Percentiles rank a stretch among this genome's conserved stretches.
phyloP scores from a whole-genome alignment of 2,888 invertebrate species.

The Pecten maximus region DNA sequence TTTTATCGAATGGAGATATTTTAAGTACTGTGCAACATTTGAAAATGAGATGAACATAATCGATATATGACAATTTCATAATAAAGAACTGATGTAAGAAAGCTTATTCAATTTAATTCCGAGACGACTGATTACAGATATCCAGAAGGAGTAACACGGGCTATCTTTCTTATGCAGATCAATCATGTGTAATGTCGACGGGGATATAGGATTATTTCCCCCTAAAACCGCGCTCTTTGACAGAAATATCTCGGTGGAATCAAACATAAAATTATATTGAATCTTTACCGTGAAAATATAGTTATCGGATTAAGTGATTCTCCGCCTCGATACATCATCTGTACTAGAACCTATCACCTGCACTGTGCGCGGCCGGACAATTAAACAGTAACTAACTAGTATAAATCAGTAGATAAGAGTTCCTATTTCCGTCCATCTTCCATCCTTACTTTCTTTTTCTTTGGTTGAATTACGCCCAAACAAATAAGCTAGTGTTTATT shows the following conservation, averaged over 20 bases:
- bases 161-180: not conserved
- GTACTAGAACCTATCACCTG: not conserved
- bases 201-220: not conserved
- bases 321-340: not conserved
- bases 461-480: slow-evolving; percentile 23
- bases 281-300: slow-evolving; percentile 8
- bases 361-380: not conserved
- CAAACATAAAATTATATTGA: slow-evolving; percentile 20
- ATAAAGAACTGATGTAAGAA: not conserved
- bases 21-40: not conserved
- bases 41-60: not conserved
- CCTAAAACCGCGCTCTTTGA: not conserved
- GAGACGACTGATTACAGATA: not conserved
- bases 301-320: slow-evolving; percentile 4
- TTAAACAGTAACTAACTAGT: not conserved
- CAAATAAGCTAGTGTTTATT: slow-evolving; percentile 13
- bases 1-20: not conserved
- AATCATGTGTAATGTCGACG: not conserved
- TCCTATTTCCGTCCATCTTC: not conserved
- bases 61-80: too few species aligned
- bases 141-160: not conserved
- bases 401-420: not conserved
- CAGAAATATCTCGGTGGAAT: not conserved
- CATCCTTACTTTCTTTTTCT: slow-evolving; percentile 3
- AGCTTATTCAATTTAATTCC: not conserved